phyloP scores from a whole-genome alignment of 2,888 invertebrate species.

The Rotaria macrura region DNA sequence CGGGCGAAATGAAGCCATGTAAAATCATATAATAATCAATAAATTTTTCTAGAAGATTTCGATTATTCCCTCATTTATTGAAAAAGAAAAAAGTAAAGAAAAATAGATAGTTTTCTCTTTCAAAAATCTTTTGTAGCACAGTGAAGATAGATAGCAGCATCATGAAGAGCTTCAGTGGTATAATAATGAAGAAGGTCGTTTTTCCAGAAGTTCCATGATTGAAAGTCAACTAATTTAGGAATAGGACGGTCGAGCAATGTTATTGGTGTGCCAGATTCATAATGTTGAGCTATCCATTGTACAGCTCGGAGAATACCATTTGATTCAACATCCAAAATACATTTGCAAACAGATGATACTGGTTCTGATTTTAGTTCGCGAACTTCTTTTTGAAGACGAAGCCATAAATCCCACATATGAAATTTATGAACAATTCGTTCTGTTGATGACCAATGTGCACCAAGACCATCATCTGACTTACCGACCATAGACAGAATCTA shows the following conservation, averaged over 20 bases:
- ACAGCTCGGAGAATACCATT: constrained; percentile 39
- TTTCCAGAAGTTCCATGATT: constrained; percentile 40
- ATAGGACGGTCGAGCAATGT: constrained; percentile 41
- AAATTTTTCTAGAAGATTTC: too few species aligned
- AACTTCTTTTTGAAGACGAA: constrained; percentile 35
- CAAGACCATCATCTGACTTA: constrained; percentile 39
- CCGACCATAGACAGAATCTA: constrained; percentile 39
- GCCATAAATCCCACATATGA: constrained; percentile 41
- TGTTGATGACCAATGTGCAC: constrained; percentile 40
- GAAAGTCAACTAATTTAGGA: constrained; percentile 39
- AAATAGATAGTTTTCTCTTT: background rate
- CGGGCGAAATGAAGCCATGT: too few species aligned
- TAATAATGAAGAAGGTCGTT: constrained; percentile 40
- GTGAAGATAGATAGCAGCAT: constrained; percentile 40
- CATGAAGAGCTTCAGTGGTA: constrained; percentile 38
- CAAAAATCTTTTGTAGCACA: constrained; percentile 36
- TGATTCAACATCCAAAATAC: constrained; percentile 37
- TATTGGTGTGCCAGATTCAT: constrained; percentile 41
- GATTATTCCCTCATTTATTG: background rate
- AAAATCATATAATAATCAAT: too few species aligned
- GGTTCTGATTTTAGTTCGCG: constrained; percentile 35
- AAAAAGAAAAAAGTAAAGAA: background rate
- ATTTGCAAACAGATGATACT: constrained; percentile 36
- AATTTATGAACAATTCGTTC: constrained; percentile 41
- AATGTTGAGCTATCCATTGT: constrained; percentile 40